These are phyloP conservation scores for Neolamprologus caudopunctatus DNA, from an alignment of 2,113 vertebrate genomes.

Conservation along the genomic window DNA sequence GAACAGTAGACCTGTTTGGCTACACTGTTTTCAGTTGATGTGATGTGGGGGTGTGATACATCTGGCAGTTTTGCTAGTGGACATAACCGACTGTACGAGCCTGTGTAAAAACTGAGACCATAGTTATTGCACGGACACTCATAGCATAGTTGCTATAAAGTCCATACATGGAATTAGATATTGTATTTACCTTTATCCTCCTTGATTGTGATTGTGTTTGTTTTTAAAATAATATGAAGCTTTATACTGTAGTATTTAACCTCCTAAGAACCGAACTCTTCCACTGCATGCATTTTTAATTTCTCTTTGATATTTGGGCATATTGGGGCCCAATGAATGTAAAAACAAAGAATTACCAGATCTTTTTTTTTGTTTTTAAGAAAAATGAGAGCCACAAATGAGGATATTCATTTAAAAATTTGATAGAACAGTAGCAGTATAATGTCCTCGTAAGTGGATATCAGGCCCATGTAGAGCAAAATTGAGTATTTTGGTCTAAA, in stretches of 20 bases:
- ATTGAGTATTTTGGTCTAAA: not conserved
- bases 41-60: conserved; percentile 12
- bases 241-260: not conserved
- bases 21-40: conserved; percentile 2
- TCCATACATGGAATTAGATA: not conserved
- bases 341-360: not conserved
- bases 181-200: not conserved
- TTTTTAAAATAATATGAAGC: not conserved
- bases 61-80: not conserved
- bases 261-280: not conserved
- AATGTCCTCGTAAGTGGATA: not conserved
- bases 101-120: not conserved
- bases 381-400: not conserved
- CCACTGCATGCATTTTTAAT: not conserved
- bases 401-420: not conserved
- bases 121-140: not conserved
- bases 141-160: not conserved
- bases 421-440: not conserved
- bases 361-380: not conserved
- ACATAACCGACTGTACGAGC: not conserved
- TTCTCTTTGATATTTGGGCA: not conserved
- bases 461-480: not conserved
- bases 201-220: not conserved
- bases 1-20: not conserved
- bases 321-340: not conserved